These are phyloP conservation scores for Drosophila insularis DNA, from an alignment of 1,140 invertebrate genomes.

Conservation along the genomic window DNA sequence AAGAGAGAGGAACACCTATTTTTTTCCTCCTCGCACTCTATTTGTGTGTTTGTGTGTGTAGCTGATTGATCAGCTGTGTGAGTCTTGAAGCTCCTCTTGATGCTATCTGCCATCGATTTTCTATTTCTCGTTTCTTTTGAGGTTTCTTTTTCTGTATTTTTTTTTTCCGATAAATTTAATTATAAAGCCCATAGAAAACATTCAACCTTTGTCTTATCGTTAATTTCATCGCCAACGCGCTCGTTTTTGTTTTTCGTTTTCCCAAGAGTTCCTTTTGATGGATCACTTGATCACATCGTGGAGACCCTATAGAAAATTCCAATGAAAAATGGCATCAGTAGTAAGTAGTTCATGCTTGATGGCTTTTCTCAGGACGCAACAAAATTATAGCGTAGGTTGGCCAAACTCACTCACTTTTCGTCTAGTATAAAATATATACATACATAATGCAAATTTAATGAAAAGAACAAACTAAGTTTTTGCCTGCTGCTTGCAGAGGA, in stretches of 20 bases:
- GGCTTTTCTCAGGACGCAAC: slow-evolving; percentile 62
- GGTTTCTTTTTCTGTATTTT: slow-evolving; percentile 10
- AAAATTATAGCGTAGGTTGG: slow-evolving; percentile 57
- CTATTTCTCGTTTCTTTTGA: slow-evolving; percentile 38
- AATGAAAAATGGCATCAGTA: slow-evolving; percentile 52
- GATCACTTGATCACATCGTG: slow-evolving; percentile 53
- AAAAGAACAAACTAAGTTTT: slow-evolving; percentile 15
- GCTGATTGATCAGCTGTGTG: slow-evolving; percentile 71
- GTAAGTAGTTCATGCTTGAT: slow-evolving; percentile 57
- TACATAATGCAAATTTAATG: slow-evolving; percentile 59
- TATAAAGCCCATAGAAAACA: slow-evolving; percentile 52
- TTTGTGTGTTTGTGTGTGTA: neutral
- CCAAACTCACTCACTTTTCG: slow-evolving; percentile 12
- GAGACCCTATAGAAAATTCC: slow-evolving; percentile 54
- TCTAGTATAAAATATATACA: slow-evolving; percentile 8
- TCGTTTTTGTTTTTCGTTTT: slow-evolving; percentile 53
- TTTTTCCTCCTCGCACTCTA: slow-evolving; percentile 4
- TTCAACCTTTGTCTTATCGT: slow-evolving; percentile 64
- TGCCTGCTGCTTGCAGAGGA: slow-evolving; percentile 30
- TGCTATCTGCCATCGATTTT: slow-evolving; percentile 72
- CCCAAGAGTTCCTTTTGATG: slow-evolving; percentile 63
- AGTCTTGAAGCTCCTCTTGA: slow-evolving; percentile 44
- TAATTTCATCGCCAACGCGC: slow-evolving; percentile 75
- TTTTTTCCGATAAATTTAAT: slow-evolving; percentile 70
- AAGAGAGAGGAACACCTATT: slow-evolving; percentile 39